Conservation (phyloP, 2,888 invertebrate genomes). For the Trilocha varians region DNA sequence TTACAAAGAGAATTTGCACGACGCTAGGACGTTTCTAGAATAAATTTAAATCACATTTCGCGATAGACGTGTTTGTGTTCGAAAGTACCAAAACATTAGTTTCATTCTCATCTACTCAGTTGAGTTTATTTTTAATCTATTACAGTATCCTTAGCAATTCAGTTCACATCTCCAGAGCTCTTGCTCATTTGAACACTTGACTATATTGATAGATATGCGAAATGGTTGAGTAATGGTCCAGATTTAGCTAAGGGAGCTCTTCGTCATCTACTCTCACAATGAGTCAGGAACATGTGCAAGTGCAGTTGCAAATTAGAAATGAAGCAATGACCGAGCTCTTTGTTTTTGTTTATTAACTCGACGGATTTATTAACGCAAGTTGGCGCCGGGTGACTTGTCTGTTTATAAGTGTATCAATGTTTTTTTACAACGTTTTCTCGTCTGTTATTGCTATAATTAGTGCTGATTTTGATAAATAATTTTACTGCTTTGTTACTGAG, state of each 20-base stretch:
- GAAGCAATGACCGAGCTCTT: background rate
- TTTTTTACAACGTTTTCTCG: background rate
- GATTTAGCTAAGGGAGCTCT: conserved; percentile 42
- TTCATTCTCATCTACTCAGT: conserved; percentile 10
- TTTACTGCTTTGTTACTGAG: too few species aligned
- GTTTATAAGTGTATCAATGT: background rate
- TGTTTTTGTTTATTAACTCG: background rate
- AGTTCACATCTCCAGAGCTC: conserved; percentile 6
- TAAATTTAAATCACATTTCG: too few species aligned
- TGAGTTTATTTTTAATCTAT: background rate
- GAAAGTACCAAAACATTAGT: background rate
- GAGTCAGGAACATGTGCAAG: conserved; percentile 44
- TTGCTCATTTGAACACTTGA: conserved; percentile 11
- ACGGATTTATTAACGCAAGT: background rate
- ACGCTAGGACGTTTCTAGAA: too few species aligned
- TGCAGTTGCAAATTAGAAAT: conserved; percentile 17
- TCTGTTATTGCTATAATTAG: background rate
- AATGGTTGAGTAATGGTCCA: conserved; percentile 52
- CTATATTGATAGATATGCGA: conserved; percentile 12
- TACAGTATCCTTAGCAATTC: background rate
- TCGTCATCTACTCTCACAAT: conserved; percentile 29
- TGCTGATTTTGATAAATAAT: too few species aligned
- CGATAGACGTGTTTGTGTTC: background rate
- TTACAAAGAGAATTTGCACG: too few species aligned
- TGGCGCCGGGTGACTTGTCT: background rate